These are phyloP conservation scores for Leptinotarsa texana DNA, from an alignment of 1,140 invertebrate species.

Conservation along the genomic window DNA sequence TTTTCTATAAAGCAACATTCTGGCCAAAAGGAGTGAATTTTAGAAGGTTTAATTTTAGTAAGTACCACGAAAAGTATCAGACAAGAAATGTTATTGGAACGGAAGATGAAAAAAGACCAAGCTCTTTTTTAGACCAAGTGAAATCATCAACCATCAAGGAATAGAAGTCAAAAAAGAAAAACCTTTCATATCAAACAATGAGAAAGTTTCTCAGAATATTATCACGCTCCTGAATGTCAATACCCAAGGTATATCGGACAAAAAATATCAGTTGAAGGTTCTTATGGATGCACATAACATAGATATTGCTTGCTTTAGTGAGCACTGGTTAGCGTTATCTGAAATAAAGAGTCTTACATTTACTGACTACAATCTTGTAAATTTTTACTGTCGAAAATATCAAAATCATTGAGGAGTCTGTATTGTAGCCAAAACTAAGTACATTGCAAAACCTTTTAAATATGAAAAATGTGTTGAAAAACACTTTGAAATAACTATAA, in stretches of 20 bases:
- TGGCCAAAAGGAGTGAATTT: slow-evolving; percentile 12
- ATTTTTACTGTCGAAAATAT: slow-evolving; percentile 1
- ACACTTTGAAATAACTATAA: slow-evolving; percentile 13
- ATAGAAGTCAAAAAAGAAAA: neutral
- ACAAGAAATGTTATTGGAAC: neutral
- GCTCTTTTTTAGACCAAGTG: slow-evolving; percentile 10
- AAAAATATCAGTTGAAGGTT: slow-evolving; percentile 3
- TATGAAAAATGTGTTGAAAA: slow-evolving; percentile 13
- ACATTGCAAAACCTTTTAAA: slow-evolving; percentile 1
- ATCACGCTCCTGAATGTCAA: neutral
- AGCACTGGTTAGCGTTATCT: slow-evolving; percentile 5
- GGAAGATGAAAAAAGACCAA: slow-evolving; percentile 12
- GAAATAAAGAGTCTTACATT: slow-evolving; percentile 4
- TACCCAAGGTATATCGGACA: neutral
- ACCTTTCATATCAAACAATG: no score
- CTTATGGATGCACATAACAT: neutral
- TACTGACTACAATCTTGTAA: slow-evolving; percentile 4
- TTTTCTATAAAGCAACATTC: neutral
- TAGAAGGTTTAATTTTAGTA: neutral
- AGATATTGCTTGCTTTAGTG: slow-evolving; percentile 4
- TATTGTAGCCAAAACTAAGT: neutral
- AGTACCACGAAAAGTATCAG: neutral
- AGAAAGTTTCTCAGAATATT: no score
- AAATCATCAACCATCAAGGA: neutral
- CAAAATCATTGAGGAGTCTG: slow-evolving; percentile 1